Evolutionary conservation across 1,140 invertebrate species (phyloP), one percentile per base, ranked within the genome.

Genomic region (Conus ventricosus): DNA sequence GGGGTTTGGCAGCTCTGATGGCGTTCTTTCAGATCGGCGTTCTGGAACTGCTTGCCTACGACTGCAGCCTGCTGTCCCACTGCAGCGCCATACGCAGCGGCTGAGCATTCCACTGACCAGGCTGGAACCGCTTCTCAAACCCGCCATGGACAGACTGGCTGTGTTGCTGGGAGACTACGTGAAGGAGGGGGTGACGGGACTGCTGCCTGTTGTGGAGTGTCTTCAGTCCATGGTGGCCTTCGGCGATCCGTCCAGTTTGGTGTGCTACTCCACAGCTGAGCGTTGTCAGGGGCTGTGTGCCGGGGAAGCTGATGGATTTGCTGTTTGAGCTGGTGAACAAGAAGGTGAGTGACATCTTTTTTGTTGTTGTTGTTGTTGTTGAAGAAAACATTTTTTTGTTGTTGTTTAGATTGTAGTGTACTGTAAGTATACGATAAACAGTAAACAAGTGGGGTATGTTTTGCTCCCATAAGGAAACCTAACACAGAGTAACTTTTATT

Each of bases 271-370:
- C 7, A 84, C 88, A 54, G 75, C 86, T 8, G 89, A 90, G 82
- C 23, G n/a, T 90, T 13, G n/a, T 88, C 15, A 57, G 88, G 67
- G 55, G 87, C 10, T 76, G 87, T 15, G 82, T 86, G 15, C 91
- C 91, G 11, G 60, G 82, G 7, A 90, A 87, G 63, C 78, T 90
- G 39, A 84, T 88, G 5, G 90, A 91, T 25, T 57, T 75, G 11
- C 57, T 91, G 53, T 23, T 90, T 11, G 87, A 88, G 20, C 78
- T 90, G 23, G 89, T 87, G 7, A 84, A 80, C 25, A 86, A 88
- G n/a, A 91, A 88, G 84, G 91, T 90, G 85, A 71, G 80, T 53
- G 39, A 13, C 5, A 15, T 25, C 27, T 8, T 81, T 60, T 60
- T 8, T 60, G 1, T 60, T 60, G n/a, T n/a, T n/a, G n/a, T n/a